These are phyloP conservation scores for Dasypolia templi DNA, from an alignment of 2,888 invertebrate genomes.

Conservation along the genomic window DNA sequence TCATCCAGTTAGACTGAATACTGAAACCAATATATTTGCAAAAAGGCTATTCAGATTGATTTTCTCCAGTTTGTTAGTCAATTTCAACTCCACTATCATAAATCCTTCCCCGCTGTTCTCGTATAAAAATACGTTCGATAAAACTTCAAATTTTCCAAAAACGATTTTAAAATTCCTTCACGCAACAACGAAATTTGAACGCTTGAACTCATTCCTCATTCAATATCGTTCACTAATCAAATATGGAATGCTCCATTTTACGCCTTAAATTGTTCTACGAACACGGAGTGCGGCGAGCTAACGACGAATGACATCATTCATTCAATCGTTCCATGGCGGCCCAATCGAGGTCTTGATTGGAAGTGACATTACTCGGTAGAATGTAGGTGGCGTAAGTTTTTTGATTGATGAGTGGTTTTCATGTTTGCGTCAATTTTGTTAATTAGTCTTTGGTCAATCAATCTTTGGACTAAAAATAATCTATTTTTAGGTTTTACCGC, in stretches of 20 bases:
- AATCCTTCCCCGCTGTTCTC: background rate
- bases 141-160: constrained; percentile 25
- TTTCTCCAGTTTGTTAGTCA: too few relatives aligned
- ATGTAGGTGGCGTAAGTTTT: constrained; percentile 14
- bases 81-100: background rate
- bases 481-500: background rate
- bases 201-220: constrained; percentile 55
- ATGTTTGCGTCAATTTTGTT: constrained; percentile 7
- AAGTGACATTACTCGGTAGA: constrained; percentile 33
- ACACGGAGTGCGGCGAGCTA: constrained; percentile 43
- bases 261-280: constrained; percentile 49
- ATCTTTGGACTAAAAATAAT: background rate
- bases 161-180: constrained; percentile 39
- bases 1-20: background rate
- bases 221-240: constrained; percentile 64
- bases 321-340: constrained; percentile 48
- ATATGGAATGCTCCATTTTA: constrained; percentile 60
- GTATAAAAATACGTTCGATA: constrained; percentile 5
- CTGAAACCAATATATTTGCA: background rate
- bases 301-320: constrained; percentile 55
- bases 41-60: background rate
- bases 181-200: constrained; percentile 35
- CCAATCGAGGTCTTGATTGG: constrained; percentile 45
- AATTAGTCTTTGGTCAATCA: constrained; percentile 22
- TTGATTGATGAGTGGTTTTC: constrained; percentile 37